phyloP scores from a whole-genome alignment of 2,888 invertebrate species.

The Microctonus hyperodae region DNA sequence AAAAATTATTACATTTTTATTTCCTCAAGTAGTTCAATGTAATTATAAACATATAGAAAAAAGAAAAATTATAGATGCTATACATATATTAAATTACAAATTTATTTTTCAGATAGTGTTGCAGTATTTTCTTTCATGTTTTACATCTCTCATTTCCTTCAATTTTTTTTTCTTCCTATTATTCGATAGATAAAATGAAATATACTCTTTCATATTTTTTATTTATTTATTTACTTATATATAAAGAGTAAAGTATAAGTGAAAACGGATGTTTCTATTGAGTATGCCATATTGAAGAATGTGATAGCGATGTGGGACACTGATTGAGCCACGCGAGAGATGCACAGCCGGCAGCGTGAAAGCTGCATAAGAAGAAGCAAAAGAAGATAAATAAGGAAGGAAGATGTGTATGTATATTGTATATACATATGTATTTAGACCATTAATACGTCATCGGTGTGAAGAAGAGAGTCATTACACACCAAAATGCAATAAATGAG shows the following conservation, averaged over 20 bases:
- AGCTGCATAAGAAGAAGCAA: slow-evolving; percentile 24
- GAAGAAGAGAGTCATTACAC: slow-evolving; percentile 3
- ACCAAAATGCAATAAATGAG: not conserved
- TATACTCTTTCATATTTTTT: slow-evolving; percentile 9
- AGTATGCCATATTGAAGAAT: slow-evolving; percentile 33
- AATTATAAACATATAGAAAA: not conserved
- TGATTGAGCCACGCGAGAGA: slow-evolving; percentile 26
- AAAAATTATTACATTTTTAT: no score
- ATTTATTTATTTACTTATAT: no score
- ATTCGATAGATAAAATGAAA: not conserved
- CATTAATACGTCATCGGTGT: slow-evolving; percentile 12
- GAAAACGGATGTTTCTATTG: slow-evolving; percentile 31
- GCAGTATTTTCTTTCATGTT: not conserved
- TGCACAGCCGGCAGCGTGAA: slow-evolving; percentile 23
- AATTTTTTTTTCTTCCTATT: not conserved
- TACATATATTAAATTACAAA: not conserved
- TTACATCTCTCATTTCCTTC: not conserved
- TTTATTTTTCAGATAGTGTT: not conserved
- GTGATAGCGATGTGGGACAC: slow-evolving; percentile 36
- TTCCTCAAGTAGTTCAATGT: not conserved
- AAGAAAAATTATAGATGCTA: no score
- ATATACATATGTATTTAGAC: not conserved
- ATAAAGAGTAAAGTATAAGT: slow-evolving; percentile 18
- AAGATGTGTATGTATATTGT: not conserved
- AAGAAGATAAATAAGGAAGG: slow-evolving; percentile 2